phyloP scores from a whole-genome alignment of 2,888 invertebrate genomes.

The Heliconius aoede region DNA sequence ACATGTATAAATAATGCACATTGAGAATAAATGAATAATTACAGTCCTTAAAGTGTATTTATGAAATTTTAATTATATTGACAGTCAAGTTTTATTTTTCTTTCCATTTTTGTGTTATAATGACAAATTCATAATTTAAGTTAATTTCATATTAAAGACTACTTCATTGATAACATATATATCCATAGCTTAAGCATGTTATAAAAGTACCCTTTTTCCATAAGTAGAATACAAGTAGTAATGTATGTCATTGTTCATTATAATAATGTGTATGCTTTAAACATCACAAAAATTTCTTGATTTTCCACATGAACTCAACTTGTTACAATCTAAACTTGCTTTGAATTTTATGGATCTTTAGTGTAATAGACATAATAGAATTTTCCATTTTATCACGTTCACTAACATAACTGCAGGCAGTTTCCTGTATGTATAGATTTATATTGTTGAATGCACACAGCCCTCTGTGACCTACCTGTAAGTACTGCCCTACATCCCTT shows the following conservation, averaged over 20 bases:
- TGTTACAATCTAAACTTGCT: constrained; percentile 25
- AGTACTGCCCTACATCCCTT: constrained; percentile 62
- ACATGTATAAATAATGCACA: background rate
- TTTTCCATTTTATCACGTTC: constrained; percentile 67
- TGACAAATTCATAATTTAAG: background rate
- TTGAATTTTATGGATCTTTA: constrained; percentile 50
- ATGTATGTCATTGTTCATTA: constrained; percentile 3
- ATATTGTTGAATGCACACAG: constrained; percentile 68
- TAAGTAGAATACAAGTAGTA: constrained; percentile 8
- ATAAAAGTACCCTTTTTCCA: background rate
- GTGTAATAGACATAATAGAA: constrained; percentile 61
- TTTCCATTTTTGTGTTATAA: background rate
- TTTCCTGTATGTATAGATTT: constrained; percentile 51
- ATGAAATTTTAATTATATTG: background rate
- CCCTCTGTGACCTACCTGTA: constrained; percentile 60
- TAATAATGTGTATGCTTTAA: constrained; percentile 9
- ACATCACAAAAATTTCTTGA: constrained; percentile 25
- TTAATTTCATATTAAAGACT: background rate
- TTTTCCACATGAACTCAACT: constrained; percentile 23
- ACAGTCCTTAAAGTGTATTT: background rate
- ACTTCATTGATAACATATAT: background rate
- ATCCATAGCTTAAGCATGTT: background rate
- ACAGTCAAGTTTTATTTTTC: background rate
- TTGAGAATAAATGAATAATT: constrained; percentile 1
- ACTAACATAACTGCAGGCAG: constrained; percentile 55